Evolutionary conservation across 2,888 invertebrate genomes (phyloP).

Genomic region (Cyclophora albipunctata): DNA sequence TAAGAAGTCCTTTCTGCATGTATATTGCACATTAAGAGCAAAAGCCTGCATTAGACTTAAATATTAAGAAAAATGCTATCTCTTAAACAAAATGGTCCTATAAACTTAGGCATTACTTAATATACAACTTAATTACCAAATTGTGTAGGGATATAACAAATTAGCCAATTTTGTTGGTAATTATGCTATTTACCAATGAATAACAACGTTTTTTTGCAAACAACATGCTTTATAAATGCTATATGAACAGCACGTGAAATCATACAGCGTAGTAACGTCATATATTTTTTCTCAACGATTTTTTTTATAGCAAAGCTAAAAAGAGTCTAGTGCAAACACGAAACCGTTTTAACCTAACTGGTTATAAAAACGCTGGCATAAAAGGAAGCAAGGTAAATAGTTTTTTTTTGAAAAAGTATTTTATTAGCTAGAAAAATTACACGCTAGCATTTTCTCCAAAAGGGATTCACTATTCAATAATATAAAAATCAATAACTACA

Average conservation of each 20-base stretch:
- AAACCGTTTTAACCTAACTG: slow-evolving; percentile 17
- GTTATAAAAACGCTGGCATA: slow-evolving; percentile 23
- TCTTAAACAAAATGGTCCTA: slow-evolving; percentile 62
- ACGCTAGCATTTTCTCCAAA: slow-evolving; percentile 28
- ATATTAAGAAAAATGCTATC: slow-evolving; percentile 64
- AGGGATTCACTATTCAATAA: slow-evolving; percentile 16
- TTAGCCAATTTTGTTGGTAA: slow-evolving; percentile 25
- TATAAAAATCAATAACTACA: slow-evolving; percentile 38
- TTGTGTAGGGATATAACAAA: slow-evolving; percentile 28
- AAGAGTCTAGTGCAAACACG: slow-evolving; percentile 1
- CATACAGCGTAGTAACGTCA: not conserved
- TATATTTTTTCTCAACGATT: not conserved
- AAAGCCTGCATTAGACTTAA: slow-evolving; percentile 60
- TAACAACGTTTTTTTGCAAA: not conserved
- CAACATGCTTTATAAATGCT: not conserved
- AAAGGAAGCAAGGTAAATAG: slow-evolving; percentile 15
- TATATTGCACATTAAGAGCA: slow-evolving; percentile 25
- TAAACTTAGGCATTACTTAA: slow-evolving; percentile 72
- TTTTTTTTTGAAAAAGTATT: slow-evolving; percentile 8
- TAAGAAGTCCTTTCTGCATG: not conserved
- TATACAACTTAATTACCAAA: slow-evolving; percentile 55
- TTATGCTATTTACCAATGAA: not conserved
- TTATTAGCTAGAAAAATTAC: slow-evolving; percentile 20
- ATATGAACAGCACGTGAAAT: not conserved
- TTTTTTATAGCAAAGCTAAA: slow-evolving; percentile 1